These are phyloP conservation scores for Acanthurus lineatus DNA, from an alignment of 2,797 vertebrate genomes.

Conservation along the genomic window DNA sequence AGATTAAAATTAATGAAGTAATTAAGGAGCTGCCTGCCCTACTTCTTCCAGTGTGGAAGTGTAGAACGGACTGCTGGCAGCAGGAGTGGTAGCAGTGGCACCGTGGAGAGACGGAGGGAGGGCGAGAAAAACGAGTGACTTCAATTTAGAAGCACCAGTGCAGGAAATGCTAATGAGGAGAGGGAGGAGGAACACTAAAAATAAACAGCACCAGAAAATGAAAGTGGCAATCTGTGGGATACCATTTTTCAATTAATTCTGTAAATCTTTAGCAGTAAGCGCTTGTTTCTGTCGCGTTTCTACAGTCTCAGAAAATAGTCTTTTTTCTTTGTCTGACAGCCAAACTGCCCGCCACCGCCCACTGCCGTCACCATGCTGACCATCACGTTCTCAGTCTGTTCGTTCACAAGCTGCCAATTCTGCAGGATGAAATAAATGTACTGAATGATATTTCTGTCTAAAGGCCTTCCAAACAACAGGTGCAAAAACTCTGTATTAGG, in stretches of 20 bases:
- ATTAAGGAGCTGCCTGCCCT: conserved; percentile 85
- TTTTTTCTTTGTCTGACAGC: conserved; percentile 34
- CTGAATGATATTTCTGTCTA: no score
- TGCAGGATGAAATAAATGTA: background rate
- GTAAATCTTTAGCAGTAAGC: conserved; percentile 20
- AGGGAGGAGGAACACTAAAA: conserved; percentile 4
- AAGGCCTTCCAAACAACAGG: background rate
- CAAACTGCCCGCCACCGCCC: conserved; percentile 18
- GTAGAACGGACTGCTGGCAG: conserved; percentile 43
- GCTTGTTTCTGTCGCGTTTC: conserved; percentile 3
- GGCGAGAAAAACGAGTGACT: conserved; percentile 11
- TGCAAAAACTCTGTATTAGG: background rate
- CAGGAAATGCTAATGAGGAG: conserved; percentile 29
- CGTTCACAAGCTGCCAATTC: conserved; percentile 11
- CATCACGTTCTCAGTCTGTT: background rate
- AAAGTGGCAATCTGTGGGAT: conserved; percentile 35
- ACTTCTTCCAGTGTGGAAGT: conserved; percentile 62
- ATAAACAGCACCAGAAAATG: conserved; percentile 36
- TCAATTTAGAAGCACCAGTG: conserved; percentile 2
- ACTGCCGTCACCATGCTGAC: background rate
- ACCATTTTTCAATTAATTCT: conserved; percentile 26
- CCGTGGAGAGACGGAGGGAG: conserved; percentile 15
- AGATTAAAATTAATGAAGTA: conserved; percentile 90
- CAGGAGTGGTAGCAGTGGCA: conserved; percentile 47
- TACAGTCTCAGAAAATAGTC: background rate